Base-by-base conservation (phyloP, 1,140 invertebrate genomes). In the Mesaphorura yosii region DNA sequence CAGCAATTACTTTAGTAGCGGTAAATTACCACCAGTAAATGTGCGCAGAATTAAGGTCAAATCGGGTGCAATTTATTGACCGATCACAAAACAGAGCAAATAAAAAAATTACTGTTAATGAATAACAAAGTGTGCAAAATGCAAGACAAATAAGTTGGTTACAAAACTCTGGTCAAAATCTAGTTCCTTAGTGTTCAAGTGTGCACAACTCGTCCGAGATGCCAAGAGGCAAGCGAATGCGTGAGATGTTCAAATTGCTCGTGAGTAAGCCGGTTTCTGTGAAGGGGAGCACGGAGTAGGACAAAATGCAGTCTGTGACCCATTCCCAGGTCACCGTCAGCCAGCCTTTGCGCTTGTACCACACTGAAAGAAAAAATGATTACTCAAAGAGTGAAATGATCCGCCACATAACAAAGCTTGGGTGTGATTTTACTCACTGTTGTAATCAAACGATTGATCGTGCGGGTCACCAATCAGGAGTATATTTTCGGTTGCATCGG, bases 321-420 rank as follows among this genome's bases (percentile, higher is more conserved):
- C 58, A 60, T 10, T 60, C 55, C 41, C 51, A 60, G 14, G 58
- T 42, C 4, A 60, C 48, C 14, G 58, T 57, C 10, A 57, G 10
- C 40, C 39, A 51, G 12, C 49, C 39, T 3, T 39, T 45, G 0
- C 1, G 19, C 4, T 49, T 20, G 26, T 44, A 53, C 50, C 48
- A 50, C 40, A 46, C 58, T 57, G 42, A 23, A 57, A 45, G 22
- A 45, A 48, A 49, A 40, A 53, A 46, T 26, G 45, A 50, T 19
- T 19, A 52, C 22, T 6, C 20, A 23, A 15, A 17, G 10, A 47
- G 25, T 6, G 7, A 23, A 47, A 23, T 47, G 25, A 6, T 23
- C 25, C 6, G 10, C 25, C 7, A 7, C 10, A 10, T 6, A 27
- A 7, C 23, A 7, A 23, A 17, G 25, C 23, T 39, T 5, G 40